Evolutionary conservation across 2,113 vertebrate species (phyloP).

Genomic region (Oryzias javanicus): DNA sequence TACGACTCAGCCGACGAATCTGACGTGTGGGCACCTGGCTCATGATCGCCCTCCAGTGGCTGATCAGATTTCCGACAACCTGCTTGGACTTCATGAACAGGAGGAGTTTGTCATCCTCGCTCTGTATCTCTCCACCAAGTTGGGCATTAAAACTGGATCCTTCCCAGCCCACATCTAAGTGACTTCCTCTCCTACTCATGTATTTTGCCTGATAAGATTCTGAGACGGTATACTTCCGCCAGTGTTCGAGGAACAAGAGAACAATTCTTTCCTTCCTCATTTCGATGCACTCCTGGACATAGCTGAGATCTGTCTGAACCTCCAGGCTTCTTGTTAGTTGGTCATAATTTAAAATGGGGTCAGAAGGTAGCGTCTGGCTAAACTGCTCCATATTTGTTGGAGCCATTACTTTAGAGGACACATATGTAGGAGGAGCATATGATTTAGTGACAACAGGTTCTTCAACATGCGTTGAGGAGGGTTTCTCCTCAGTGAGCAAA

Average conservation of each 20-base stretch:
- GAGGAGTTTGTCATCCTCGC: slow-evolving; percentile 80
- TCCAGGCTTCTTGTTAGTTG: slow-evolving; percentile 74
- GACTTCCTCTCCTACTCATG: slow-evolving; percentile 41
- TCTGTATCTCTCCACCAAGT: slow-evolving; percentile 45
- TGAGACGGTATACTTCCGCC: slow-evolving; percentile 85
- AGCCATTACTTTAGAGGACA: slow-evolving; percentile 44
- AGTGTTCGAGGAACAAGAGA: slow-evolving; percentile 92
- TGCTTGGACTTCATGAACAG: slow-evolving; percentile 89
- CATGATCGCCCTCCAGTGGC: slow-evolving; percentile 89
- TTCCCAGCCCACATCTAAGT: slow-evolving; percentile 57
- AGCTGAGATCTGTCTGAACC: slow-evolving; percentile 78
- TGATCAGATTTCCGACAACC: slow-evolving; percentile 84
- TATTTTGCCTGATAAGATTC: slow-evolving; percentile 74
- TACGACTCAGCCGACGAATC: slow-evolving; percentile 79
- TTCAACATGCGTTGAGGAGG: slow-evolving; percentile 52
- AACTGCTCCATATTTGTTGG: slow-evolving; percentile 60
- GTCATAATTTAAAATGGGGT: slow-evolving; percentile 73
- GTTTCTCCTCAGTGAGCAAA: slow-evolving; percentile 43
- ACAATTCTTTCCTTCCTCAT: slow-evolving; percentile 89
- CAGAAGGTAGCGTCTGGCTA: slow-evolving; percentile 53
- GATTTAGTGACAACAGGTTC: slow-evolving; percentile 67
- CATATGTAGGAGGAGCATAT: slow-evolving; percentile 59
- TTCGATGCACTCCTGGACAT: slow-evolving; percentile 81
- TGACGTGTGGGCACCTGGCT: slow-evolving; percentile 83
- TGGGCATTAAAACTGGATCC: slow-evolving; percentile 58